Evolutionary conservation across 2,797 vertebrate genomes (phyloP).

Genomic region (Monodelphis domestica): DNA sequence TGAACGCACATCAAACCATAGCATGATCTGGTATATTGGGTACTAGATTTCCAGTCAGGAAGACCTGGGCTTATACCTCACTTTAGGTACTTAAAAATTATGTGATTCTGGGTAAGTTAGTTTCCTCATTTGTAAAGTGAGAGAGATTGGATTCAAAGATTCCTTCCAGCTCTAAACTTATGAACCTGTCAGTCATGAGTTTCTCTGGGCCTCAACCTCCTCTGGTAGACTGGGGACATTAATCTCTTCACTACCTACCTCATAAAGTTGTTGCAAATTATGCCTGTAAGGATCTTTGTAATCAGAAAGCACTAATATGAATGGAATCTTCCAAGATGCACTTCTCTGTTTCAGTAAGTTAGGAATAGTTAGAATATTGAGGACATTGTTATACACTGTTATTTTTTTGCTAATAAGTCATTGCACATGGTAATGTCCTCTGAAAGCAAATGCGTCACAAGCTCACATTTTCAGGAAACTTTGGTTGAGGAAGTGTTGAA

Average conservation of each 20-base stretch:
- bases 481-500: background rate
- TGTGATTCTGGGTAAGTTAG: background rate
- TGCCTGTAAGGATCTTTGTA: background rate
- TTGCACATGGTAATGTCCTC: background rate
- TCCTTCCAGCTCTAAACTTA: background rate
- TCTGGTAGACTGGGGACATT: background rate
- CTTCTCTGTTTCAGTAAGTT: background rate
- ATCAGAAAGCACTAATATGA: background rate
- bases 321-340: background rate
- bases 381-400: background rate
- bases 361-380: background rate
- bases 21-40: background rate
- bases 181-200: background rate
- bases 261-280: background rate
- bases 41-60: background rate
- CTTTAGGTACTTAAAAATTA: background rate
- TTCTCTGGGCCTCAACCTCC: background rate
- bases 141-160: background rate
- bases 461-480: background rate
- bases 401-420: background rate
- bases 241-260: background rate
- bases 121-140: background rate
- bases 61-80: background rate
- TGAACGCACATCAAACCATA: too few species aligned
- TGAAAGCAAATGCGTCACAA: background rate